Evolutionary conservation across 2,888 invertebrate species (phyloP), one percentile per base, ranked within the genome.

Genomic region (Lottia scabra): DNA sequence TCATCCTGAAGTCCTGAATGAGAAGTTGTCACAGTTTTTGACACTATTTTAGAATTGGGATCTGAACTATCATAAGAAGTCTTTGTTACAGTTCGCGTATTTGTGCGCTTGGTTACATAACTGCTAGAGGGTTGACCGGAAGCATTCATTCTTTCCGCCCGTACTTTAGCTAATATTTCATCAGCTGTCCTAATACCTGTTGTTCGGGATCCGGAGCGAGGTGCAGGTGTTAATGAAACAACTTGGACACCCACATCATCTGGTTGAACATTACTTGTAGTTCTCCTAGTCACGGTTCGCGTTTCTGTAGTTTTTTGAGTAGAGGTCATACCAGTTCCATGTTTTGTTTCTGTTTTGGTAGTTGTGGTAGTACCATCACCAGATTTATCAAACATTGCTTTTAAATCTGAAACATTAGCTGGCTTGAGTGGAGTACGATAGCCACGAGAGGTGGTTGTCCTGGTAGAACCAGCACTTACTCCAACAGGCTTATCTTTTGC

Each of bases 361-460:
- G 43, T 65, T 26, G 45, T 46, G 5, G 23, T 68, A 43, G 48
- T 38, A 8, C 65, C 72, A 10, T 44, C 26, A 65, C 75, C 77
- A 10, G 74, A 71, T 16, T 70, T 67, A 43, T 81, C 80, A 75
- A 81, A 81, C 75, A 77, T 81, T 15, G 77, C 80, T 70, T 79
- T 81, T 10, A 81, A 70, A 69, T 81, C 80, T 10, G 76, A 76
- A 19, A 81, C 76, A 70, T 80, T 81, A n/a, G 77, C 78, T 27
- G 80, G 81, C 65, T 80, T 78, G 8, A 79, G 70, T 0, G 79
- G 79, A 13, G 79, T 79, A 44, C 75, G 74, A 30, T 76, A 75
- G n/a, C 75, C 74, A 16, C 56, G 30, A 1, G 48, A 19, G 10
- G 64, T 45, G 1, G 74, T 63, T 13, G 74, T 70, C n/a, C 70